A percentile compares a stretch with the other conserved stretches of the same genome.
phyloP scores from a whole-genome alignment of 2,113 vertebrate species.

The Hyperopisus bebe region DNA sequence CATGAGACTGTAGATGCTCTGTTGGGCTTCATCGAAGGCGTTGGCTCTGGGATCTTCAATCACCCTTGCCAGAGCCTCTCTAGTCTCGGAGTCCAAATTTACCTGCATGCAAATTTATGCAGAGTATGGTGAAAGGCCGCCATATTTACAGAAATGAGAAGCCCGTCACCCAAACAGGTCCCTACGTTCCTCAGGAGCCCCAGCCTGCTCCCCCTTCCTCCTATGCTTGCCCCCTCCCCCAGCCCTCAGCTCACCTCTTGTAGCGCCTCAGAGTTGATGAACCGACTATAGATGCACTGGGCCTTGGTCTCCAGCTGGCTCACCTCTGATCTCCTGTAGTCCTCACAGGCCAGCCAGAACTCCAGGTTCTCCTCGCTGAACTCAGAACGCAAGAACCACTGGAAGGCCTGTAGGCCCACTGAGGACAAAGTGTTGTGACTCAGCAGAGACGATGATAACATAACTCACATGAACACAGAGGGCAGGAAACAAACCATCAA shows the following conservation, averaged over 20 bases:
- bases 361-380: conserved; percentile 90
- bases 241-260: conserved; percentile 67
- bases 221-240: neutral
- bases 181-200: neutral
- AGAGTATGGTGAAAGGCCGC: neutral
- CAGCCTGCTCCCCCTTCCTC: neutral
- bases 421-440: conserved; percentile 16
- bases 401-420: conserved; percentile 72
- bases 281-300: conserved; percentile 72
- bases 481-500: neutral
- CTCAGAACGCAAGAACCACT: conserved; percentile 77
- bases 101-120: conserved; percentile 58
- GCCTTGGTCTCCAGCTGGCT: conserved; percentile 66
- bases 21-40: conserved; percentile 72
- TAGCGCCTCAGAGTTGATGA: conserved; percentile 71
- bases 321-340: conserved; percentile 68
- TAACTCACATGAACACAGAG: neutral
- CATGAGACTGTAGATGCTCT: conserved; percentile 80
- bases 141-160: neutral
- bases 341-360: conserved; percentile 88
- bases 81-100: conserved; percentile 85
- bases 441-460: neutral
- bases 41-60: conserved; percentile 60
- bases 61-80: conserved; percentile 63
- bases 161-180: neutral